Evolutionary conservation across 2,797 vertebrate genomes (phyloP), one percentile per base, ranked within the genome.

Genomic region (Sebastes matsubarae): DNA sequence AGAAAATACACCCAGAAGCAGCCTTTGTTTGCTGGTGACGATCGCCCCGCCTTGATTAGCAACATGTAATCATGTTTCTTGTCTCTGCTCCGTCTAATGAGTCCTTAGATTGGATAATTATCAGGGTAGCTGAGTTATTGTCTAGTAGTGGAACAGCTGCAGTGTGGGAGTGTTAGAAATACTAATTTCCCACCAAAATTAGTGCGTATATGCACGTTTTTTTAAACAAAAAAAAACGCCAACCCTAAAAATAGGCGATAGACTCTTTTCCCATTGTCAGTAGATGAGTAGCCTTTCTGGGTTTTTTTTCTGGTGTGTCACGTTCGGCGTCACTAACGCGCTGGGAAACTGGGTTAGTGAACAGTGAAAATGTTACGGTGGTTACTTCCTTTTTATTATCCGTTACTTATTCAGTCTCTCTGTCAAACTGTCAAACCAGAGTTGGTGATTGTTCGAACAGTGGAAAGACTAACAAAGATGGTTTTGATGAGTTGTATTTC

Each of bases 61-160:
- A 68, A 67, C 80, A 27, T 63, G 72, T 87, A 85, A 86, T 89
- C 83, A 80, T 58, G 74, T 74, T 67, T 73, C 59, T 79, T 66
- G 63, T 85, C 65, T 76, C 46, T 12, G 59, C 77, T 72, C 72
- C 68, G 68, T 22, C 24, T 89, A 87, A 88, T 84, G 79, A 91
- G 81, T 55, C 65, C 58, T 29, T 54, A 29, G 84, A 88, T 87
- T 88, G 79, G 86, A 77, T 82, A 80, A 88, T 90, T 83, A 88
- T 86, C 46, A 12, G 69, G 75, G 54, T 54, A 20, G 75, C n/a
- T 34, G 86, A 77, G 4, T 77, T 77, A 71, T 75, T 81, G 72
- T 87, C 58, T 67, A 11, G 20, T 4, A 30, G 58, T 32, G 29
- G 5, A 14, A 77, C 84, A 61, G 71, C 76, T 61, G 74, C 68